These are phyloP conservation scores for Hydrozoanthus tunicans DNA, from an alignment of 64 coral and sea anemone species.

Conservation along the genomic window DNA sequence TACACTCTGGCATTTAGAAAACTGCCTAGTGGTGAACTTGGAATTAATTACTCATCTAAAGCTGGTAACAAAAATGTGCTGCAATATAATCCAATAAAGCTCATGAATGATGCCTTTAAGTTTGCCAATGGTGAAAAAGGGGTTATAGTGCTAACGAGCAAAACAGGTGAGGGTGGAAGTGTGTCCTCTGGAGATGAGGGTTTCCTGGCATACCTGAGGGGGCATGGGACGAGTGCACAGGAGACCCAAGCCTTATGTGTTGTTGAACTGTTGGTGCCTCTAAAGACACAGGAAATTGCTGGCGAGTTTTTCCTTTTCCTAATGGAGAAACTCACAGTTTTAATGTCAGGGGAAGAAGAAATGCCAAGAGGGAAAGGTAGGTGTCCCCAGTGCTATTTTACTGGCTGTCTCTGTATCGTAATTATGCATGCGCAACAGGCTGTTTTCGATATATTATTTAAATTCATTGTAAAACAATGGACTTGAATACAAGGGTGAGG, in stretches of 20 bases:
- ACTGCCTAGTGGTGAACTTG: constrained; percentile 24
- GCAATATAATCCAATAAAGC: neutral
- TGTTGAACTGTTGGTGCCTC: constrained; percentile 64
- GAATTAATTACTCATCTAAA: neutral
- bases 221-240: constrained; percentile 18
- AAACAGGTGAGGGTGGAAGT: neutral
- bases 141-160: constrained; percentile 62
- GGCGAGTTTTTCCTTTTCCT: constrained; percentile 91
- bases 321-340: constrained; percentile 74
- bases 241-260: constrained; percentile 75
- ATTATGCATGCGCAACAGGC: too few relatives aligned
- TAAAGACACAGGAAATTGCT: constrained; percentile 60
- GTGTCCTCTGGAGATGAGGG: neutral
- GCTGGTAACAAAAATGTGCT: neutral
- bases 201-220: constrained; percentile 43
- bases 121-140: constrained; percentile 83
- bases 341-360: constrained; percentile 54
- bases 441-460: too few relatives aligned
- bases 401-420: too few relatives aligned
- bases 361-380: constrained; percentile 19
- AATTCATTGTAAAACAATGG: too few relatives aligned
- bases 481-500: too few relatives aligned
- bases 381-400: too few relatives aligned
- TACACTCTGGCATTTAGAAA: constrained; percentile 73
- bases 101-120: constrained; percentile 59